Base-by-base conservation (phyloP, 2,797 vertebrate species). In the Hyperoplus immaculatus region DNA sequence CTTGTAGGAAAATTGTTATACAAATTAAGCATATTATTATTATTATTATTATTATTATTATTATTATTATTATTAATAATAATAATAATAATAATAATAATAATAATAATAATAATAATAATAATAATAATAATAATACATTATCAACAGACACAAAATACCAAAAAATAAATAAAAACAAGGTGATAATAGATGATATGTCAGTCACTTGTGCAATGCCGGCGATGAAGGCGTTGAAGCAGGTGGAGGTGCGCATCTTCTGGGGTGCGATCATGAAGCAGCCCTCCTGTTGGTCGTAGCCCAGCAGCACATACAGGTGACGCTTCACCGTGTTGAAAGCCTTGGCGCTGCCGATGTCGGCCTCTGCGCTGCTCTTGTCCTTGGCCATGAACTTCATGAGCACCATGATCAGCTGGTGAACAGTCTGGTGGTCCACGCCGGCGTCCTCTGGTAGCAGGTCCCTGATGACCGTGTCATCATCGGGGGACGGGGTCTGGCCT, bases 321-420 rank as follows among this genome's bases (percentile, higher is more conserved):
- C 98, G 95, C 87, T 99, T 99, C 85, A 99, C 98, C 0, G 98
- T 97, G 92, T 99, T 99, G 90, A 99, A 99, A 70, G 98, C 98
- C 90, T 99, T 99, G 46, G 98, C 98, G 0, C 98, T 99, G 93
- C 97, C 96, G 57, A 99, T 98, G 80, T 99, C 98, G 0, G 96
- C 95, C 92, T 99, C 98, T 0, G 97, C 98, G 0, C 98, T 99
- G 94, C 98, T 99, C 91, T 97, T 94, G 18, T 99, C 98, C 92
- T 99, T 99, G 12, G 98, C 96, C 98, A 99, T 99, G 77, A 99
- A 99, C 92, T 99, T 99, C 98, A 99, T 99, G 36, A 99, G 96
- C 82, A 99, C 98, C 74, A 97, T 98, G 77, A 99, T 98, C 9
- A 99, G 96, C 92, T 99, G 98, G 91, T 99, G 98, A 14, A 99